Conservation (phyloP, 2,113 vertebrate species). For the Prinia subflava region DNA sequence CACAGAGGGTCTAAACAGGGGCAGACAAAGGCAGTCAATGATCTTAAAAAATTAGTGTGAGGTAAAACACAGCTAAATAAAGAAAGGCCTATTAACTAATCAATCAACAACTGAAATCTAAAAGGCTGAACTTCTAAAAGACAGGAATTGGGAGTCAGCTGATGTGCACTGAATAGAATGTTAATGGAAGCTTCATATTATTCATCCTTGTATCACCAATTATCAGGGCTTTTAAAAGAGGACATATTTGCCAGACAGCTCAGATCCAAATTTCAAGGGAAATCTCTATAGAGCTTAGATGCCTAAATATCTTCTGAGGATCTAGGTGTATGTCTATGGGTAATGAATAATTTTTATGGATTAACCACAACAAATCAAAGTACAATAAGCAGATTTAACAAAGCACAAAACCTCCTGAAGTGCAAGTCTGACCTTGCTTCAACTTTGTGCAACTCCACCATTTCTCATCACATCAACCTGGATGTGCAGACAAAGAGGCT, state of each 20-base stretch:
- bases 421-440: constrained; percentile 21
- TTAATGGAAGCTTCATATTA: constrained; percentile 48
- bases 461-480: not conserved
- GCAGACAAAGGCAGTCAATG: not conserved
- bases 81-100: constrained; percentile 27
- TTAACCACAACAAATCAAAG: constrained; percentile 9
- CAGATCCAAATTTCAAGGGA: not conserved
- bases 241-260: constrained; percentile 20
- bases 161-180: constrained; percentile 31
- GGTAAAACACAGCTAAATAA: constrained; percentile 16
- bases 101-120: not conserved
- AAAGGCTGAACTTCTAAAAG: constrained; percentile 16
- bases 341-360: constrained; percentile 17
- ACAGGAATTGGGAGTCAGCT: constrained; percentile 16
- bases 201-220: constrained; percentile 48
- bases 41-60: constrained; percentile 3
- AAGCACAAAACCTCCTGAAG: not conserved
- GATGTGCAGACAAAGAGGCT: constrained; percentile 12
- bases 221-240: constrained; percentile 48
- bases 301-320: not conserved
- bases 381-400: constrained; percentile 5
- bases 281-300: not conserved
- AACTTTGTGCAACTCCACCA: not conserved
- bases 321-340: not conserved
- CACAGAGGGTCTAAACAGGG: not conserved